These are phyloP conservation scores for Bactericera cockerelli DNA, from an alignment of 1,140 invertebrate species.

Conservation along the genomic window DNA sequence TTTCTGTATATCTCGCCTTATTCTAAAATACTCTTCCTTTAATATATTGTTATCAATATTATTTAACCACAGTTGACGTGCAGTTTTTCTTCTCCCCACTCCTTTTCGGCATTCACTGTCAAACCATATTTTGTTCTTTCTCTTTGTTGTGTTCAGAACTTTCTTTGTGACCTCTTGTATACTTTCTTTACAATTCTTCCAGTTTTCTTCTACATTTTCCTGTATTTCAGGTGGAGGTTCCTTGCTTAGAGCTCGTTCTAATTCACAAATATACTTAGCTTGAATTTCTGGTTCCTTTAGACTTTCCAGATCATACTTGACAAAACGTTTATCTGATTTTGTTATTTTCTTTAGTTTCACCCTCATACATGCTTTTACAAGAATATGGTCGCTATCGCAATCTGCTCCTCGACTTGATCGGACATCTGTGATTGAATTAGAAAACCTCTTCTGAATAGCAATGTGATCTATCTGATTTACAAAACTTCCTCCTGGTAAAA, in stretches of 20 bases:
- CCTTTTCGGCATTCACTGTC: slow-evolving; percentile 16
- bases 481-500: slow-evolving; percentile 16
- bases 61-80: not conserved
- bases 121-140: slow-evolving; percentile 16
- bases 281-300: not conserved
- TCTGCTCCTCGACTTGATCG: slow-evolving; percentile 15
- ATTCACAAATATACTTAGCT: not conserved
- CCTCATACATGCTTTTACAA: slow-evolving; percentile 16
- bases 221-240: not conserved
- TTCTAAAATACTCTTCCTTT: slow-evolving; percentile 9
- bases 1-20: slow-evolving; percentile 9
- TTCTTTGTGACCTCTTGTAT: not conserved
- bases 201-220: slow-evolving; percentile 1
- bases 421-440: slow-evolving; percentile 14
- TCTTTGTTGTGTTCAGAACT: slow-evolving; percentile 10
- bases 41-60: slow-evolving; percentile 2
- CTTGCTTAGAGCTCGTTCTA: slow-evolving; percentile 5
- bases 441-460: slow-evolving; percentile 14
- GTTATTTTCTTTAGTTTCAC: slow-evolving; percentile 6
- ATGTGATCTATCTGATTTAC: slow-evolving; percentile 21
- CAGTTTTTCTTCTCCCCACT: slow-evolving; percentile 12
- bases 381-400: slow-evolving; percentile 15
- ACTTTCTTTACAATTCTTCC: not conserved
- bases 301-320: not conserved
- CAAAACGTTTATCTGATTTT: not conserved